A percentile compares a stretch with the other conserved stretches of the same genome.
phyloP scores from a whole-genome alignment of 2,113 vertebrate genomes.

The Aspiorhynchus laticeps region DNA sequence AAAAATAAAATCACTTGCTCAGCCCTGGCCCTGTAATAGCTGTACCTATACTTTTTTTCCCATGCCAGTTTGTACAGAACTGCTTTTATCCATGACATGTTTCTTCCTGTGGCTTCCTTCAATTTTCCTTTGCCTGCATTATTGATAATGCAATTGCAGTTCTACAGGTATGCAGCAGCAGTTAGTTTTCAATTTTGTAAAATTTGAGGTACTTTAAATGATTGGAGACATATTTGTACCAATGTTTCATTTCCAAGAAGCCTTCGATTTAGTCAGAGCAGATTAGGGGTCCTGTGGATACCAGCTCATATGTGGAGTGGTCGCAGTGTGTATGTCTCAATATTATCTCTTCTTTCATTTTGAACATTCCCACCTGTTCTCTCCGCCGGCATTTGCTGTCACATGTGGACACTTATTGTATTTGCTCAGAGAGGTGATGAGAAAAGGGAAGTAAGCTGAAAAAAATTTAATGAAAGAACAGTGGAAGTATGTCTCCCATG shows the following conservation, averaged over 20 bases:
- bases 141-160: background rate
- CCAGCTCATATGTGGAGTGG: background rate
- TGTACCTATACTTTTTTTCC: background rate
- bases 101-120: background rate
- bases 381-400: background rate
- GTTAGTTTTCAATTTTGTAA: background rate
- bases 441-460: conserved; percentile 26
- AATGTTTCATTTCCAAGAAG: background rate
- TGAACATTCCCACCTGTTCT: conserved; percentile 26
- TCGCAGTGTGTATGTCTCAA: conserved; percentile 2
- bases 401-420: conserved; percentile 25
- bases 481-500: conserved; percentile 17
- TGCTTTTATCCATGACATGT: background rate
- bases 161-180: conserved; percentile 2
- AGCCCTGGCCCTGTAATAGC: background rate
- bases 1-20: conserved; percentile 7
- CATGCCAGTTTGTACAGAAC: background rate
- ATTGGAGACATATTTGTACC: background rate
- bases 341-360: conserved; percentile 34
- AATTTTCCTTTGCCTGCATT: background rate
- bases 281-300: background rate
- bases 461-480: background rate
- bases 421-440: conserved; percentile 35
- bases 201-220: conserved; percentile 6
- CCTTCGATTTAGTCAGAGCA: background rate